Base-by-base conservation (phyloP, 2,797 vertebrate genomes). In the Pangasius sanitwongsei region DNA sequence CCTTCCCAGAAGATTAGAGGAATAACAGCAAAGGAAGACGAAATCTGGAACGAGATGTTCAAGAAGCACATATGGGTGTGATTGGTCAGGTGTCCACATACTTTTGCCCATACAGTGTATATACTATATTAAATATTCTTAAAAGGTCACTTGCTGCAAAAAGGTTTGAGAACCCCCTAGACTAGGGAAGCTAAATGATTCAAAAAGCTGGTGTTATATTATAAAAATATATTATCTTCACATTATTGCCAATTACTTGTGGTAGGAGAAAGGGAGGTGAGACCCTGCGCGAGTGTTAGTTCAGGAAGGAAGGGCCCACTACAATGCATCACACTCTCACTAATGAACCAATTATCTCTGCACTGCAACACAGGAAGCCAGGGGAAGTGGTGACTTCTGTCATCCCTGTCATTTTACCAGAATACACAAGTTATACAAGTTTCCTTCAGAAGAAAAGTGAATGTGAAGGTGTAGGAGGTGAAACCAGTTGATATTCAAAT, bases 341-440 rank as follows among this genome's bases (percentile, higher is more conserved):
- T 31, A 90, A 86, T 95, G 94, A 95, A 94, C 92, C 90, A 92
- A 93, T 93, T 93, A 92, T 93, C 92, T 92, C 82, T 89, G 89
- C 90, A 77, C 83, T 88, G 90, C 91, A 89, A 90, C 91, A 92
- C 85, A 89, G 92, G 86, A 92, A 91, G 87, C 69, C 88, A 57
- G 48, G 41, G 80, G 86, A 91, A 89, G 87, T 83, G 80, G 69
- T 82, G 67, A 85, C 86, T 91, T 91, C 74, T 88, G 86, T 87
- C 84, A 86, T 89, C 74, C 61, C 78, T 82, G 83, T 78, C 86
- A 82, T 85, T 90, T 88, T 86, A 85, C 70, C 87, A 91, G 55
- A 82, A 83, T 82, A 83, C 55, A 61, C 80, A 59, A 86, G 87
- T 72, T 74, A 70, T 61, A 63, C 81, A 83, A 65, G 59, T 44